Evolutionary conservation across 2,113 vertebrate genomes (phyloP).

Genomic region (Stegostoma tigrinum): DNA sequence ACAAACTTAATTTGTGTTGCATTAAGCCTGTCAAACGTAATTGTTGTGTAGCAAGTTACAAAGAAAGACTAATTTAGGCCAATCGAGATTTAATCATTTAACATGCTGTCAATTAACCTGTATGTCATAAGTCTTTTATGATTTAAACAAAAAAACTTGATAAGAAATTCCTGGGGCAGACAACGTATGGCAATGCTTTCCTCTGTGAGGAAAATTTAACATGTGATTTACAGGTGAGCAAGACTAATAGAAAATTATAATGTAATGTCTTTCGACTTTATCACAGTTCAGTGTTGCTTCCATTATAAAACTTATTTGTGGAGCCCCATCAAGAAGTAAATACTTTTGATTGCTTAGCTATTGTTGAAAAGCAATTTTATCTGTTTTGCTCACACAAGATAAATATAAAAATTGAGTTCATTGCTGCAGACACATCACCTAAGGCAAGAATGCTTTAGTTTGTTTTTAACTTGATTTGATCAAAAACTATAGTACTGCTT

Average conservation of each 20-base stretch:
- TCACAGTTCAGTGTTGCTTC: not conserved
- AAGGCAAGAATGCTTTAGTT: not conserved
- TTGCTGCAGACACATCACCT: not conserved
- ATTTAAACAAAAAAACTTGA: slow-evolving; percentile 2
- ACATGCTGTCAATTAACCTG: slow-evolving; percentile 22
- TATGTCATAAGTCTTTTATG: not conserved
- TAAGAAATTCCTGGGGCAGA: not conserved
- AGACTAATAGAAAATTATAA: not conserved
- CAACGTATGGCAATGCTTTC: not conserved
- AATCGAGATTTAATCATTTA: not conserved
- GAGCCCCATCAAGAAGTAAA: not conserved
- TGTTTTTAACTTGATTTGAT: not conserved
- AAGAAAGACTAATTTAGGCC: slow-evolving; percentile 16
- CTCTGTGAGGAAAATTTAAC: not conserved
- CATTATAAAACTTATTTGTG: not conserved
- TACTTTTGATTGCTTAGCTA: not conserved
- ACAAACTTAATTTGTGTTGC: slow-evolving; percentile 20
- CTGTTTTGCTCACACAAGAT: not conserved
- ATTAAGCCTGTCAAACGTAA: slow-evolving; percentile 8
- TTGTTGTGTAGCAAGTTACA: slow-evolving; percentile 16
- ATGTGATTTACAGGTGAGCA: not conserved
- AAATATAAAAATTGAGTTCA: not conserved
- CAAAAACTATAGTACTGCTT: not conserved
- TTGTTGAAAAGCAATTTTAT: not conserved
- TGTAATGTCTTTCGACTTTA: not conserved